Percentiles rank a stretch among this genome's conserved stretches.
Evolutionary conservation across 2,113 vertebrate genomes (phyloP).

Genomic region (Chascanopsetta lugubris): DNA sequence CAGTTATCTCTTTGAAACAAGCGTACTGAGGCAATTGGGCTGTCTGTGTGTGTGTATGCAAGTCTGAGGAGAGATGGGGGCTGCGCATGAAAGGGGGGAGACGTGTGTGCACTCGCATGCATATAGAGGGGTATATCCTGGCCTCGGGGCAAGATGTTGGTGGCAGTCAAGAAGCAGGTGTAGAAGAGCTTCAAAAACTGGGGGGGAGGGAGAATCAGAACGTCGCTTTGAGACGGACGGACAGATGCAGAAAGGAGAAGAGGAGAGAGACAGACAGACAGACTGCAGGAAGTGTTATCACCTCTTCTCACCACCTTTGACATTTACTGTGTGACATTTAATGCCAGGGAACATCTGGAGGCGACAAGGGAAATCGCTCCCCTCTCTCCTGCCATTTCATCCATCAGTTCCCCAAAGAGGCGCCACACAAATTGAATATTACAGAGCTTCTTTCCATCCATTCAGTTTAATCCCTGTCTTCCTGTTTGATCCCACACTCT

Average conservation of each 20-base stretch:
- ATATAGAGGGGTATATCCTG: conserved; percentile 68
- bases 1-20: conserved; percentile 74
- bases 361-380: conserved; percentile 40
- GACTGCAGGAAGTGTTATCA: conserved; percentile 35
- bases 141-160: conserved; percentile 69
- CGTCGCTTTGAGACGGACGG: conserved; percentile 13
- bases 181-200: conserved; percentile 50
- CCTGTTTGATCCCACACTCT: conserved; percentile 9
- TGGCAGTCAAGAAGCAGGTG: conserved; percentile 63
- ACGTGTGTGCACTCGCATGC: conserved; percentile 43
- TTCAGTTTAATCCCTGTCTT: conserved; percentile 37
- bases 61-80: not conserved
- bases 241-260: conserved; percentile 37
- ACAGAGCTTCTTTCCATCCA: conserved; percentile 35
- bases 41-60: conserved; percentile 31
- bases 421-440: conserved; percentile 64
- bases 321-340: conserved; percentile 74
- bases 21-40: conserved; percentile 53
- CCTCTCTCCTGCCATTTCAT: conserved; percentile 45
- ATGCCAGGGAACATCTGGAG: conserved; percentile 52
- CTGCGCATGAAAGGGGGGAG: conserved; percentile 7
- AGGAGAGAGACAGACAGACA: conserved; percentile 25
- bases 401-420: conserved; percentile 44
- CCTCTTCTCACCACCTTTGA: conserved; percentile 66
- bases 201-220: conserved; percentile 27